A percentile compares a stretch with the other conserved stretches of the same genome.
Evolutionary conservation across 2,888 invertebrate genomes (phyloP).

Genomic region (Orthosia cruda): DNA sequence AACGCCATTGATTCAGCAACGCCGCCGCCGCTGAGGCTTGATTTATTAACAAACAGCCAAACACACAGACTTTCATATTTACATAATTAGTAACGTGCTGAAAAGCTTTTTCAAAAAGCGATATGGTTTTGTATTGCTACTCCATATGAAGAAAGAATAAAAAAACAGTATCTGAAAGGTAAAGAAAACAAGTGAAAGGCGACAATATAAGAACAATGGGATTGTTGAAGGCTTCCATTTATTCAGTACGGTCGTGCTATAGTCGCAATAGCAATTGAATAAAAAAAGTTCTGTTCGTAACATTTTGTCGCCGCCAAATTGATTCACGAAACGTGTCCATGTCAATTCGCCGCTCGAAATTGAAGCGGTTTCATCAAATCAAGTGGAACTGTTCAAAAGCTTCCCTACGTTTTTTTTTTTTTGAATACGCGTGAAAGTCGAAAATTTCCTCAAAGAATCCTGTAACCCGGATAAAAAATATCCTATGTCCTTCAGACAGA

Average conservation of each 20-base stretch:
- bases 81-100: too few relatives aligned
- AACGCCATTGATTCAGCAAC: too few relatives aligned
- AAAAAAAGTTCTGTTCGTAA: conserved; percentile 17
- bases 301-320: conserved; percentile 33
- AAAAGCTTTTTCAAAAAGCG: neutral
- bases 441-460: too few relatives aligned
- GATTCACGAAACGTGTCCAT: conserved; percentile 23
- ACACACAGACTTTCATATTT: too few relatives aligned
- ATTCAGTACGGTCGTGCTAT: conserved; percentile 5
- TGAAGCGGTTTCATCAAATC: conserved; percentile 18
- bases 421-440: too few relatives aligned
- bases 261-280: conserved; percentile 24
- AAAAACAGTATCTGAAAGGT: conserved; percentile 19
- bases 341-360: conserved; percentile 9
- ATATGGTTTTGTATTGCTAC: neutral
- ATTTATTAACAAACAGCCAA: too few relatives aligned
- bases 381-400: too few relatives aligned
- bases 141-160: conserved; percentile 3
- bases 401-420: too few relatives aligned
- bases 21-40: too few relatives aligned
- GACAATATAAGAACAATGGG: conserved; percentile 21
- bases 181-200: conserved; percentile 30
- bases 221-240: conserved; percentile 33
- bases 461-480: too few relatives aligned
- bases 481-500: too few relatives aligned